Percentiles rank a stretch among this genome's conserved stretches.
Evolutionary conservation across 1,140 invertebrate species (phyloP).

Genomic region (Ceratosolen solmsi): DNA sequence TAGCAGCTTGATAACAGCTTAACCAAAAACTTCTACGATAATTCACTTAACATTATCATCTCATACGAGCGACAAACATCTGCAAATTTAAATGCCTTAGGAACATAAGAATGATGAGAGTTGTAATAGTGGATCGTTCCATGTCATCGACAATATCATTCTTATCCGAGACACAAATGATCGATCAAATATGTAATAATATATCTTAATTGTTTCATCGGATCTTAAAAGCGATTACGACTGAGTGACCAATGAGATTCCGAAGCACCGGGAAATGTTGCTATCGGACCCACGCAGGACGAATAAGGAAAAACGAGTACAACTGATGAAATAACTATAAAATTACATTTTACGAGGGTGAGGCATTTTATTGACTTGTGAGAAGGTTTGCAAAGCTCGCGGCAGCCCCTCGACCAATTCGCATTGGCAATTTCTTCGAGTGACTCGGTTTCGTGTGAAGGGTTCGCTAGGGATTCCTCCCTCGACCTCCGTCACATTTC

Average conservation of each 20-base stretch:
- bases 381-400: conserved; percentile 41
- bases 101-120: no score
- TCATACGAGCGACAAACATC: no score
- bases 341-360: conserved; percentile 60
- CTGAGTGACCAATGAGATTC: conserved; percentile 2
- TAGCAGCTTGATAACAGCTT: no score
- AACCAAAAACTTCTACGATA: no score
- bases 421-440: conserved; percentile 45
- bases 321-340: conserved; percentile 64
- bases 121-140: no score
- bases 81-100: no score
- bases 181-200: not conserved
- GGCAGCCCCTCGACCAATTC: conserved; percentile 49
- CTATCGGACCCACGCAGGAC: not conserved
- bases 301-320: conserved; percentile 27
- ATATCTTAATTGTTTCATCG: no score
- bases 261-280: not conserved
- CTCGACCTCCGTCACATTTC: not conserved
- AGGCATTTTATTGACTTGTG: conserved; percentile 57
- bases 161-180: not conserved
- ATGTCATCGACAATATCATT: no score
- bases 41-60: no score
- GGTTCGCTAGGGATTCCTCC: conserved; percentile 33
- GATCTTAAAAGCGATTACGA: not conserved
- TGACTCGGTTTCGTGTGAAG: conserved; percentile 33